phyloP scores from a whole-genome alignment of 2,113 vertebrate genomes.

The Otocyon megalotis region DNA sequence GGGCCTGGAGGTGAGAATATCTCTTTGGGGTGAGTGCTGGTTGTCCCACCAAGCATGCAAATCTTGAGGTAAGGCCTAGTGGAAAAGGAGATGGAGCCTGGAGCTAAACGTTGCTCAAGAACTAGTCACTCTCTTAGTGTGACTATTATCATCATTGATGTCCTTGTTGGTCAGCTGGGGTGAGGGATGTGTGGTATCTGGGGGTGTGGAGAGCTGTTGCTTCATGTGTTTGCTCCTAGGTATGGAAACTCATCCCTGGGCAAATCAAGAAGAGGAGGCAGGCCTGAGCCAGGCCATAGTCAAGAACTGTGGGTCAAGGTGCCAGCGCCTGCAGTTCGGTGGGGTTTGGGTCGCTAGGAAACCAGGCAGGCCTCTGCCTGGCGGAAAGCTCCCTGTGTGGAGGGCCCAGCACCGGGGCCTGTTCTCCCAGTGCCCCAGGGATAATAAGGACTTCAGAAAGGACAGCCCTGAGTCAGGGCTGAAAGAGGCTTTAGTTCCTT shows the following conservation, averaged over 20 bases:
- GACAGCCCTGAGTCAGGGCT: slow-evolving; percentile 82
- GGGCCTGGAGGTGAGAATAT: background rate
- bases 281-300: background rate
- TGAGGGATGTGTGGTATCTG: background rate
- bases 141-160: background rate
- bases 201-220: background rate
- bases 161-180: background rate
- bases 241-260: background rate
- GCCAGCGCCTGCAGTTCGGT: background rate
- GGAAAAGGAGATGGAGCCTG: background rate
- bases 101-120: background rate
- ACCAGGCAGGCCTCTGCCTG: slow-evolving; percentile 60
- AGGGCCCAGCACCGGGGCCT: slow-evolving; percentile 45
- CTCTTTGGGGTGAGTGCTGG: background rate
- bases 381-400: slow-evolving; percentile 47
- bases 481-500: slow-evolving; percentile 89
- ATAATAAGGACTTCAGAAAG: slow-evolving; percentile 91
- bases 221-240: background rate
- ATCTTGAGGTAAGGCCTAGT: background rate
- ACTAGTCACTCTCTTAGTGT: fast-evolving
- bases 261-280: background rate
- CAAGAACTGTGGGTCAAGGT: slow-evolving; percentile 60
- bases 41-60: background rate
- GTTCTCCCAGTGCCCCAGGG: slow-evolving; percentile 83
- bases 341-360: slow-evolving; percentile 70